phyloP scores from a whole-genome alignment of 2,888 invertebrate genomes.

The Nebria salina region DNA sequence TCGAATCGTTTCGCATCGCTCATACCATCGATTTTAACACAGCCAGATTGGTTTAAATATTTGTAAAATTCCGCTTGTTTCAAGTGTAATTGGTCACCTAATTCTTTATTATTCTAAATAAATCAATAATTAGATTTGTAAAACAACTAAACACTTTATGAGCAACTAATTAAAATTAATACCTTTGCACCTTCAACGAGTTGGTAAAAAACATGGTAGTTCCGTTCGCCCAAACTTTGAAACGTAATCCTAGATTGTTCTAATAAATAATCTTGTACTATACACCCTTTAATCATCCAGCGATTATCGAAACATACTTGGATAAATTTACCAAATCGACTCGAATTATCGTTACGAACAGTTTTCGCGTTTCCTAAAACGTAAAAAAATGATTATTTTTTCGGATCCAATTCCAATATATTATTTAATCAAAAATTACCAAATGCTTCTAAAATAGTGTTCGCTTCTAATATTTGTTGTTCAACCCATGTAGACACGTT shows the following conservation, averaged over 20 bases:
- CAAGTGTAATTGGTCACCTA: constrained; percentile 77
- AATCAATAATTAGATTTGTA: constrained; percentile 23
- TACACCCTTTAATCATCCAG: constrained; percentile 90
- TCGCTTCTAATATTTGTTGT: constrained; percentile 93
- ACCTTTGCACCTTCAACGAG: constrained; percentile 87
- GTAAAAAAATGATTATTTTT: constrained; percentile 27
- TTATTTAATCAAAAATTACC: constrained; percentile 66
- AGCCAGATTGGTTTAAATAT: constrained; percentile 85
- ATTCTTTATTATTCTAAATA: constrained; percentile 74
- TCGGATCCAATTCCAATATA: too few species aligned
- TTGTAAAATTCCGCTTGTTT: constrained; percentile 80
- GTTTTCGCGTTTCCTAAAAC: constrained; percentile 89
- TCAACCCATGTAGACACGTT: constrained; percentile 92
- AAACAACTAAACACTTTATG: background rate
- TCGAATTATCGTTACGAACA: constrained; percentile 91
- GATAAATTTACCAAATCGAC: constrained; percentile 95
- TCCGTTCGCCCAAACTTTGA: constrained; percentile 86
- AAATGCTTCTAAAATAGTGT: constrained; percentile 92
- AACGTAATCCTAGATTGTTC: constrained; percentile 92
- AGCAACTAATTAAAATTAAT: constrained; percentile 40
- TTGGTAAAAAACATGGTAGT: constrained; percentile 93
- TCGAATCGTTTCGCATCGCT: constrained; percentile 79
- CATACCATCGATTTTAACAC: constrained; percentile 72
- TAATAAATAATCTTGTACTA: constrained; percentile 88
- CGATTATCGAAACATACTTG: constrained; percentile 90